phyloP scores from a whole-genome alignment of 1,140 invertebrate species.

The Lucilia cuprina region DNA sequence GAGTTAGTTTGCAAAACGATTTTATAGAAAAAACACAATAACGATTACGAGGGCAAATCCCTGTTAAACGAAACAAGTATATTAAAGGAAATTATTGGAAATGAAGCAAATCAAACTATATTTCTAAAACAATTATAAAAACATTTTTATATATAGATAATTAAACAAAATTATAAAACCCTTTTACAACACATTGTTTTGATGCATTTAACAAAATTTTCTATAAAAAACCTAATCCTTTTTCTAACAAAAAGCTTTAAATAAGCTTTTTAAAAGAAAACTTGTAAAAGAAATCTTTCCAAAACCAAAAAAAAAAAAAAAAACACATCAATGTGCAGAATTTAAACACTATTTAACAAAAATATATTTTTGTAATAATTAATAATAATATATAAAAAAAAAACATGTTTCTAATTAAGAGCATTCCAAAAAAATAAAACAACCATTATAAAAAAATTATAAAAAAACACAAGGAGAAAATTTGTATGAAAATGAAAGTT shows the following conservation, averaged over 20 bases:
- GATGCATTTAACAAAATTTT: slow-evolving; percentile 11
- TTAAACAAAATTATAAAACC: not conserved
- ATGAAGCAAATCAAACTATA: too few relatives aligned
- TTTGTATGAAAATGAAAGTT: not conserved
- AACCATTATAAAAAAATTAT: not conserved
- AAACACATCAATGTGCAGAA: not conserved
- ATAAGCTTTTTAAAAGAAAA: too few relatives aligned
- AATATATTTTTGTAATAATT: slow-evolving; percentile 5
- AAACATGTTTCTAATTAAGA: not conserved
- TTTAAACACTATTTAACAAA: not conserved
- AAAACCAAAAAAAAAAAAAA: slow-evolving; percentile 11
- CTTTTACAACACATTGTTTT: not conserved
- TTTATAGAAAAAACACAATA: too few relatives aligned
- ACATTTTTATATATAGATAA: not conserved
- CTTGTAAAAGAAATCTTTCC: not conserved
- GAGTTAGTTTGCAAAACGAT: too few relatives aligned
- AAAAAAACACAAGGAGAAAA: not conserved
- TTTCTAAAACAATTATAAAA: too few relatives aligned
- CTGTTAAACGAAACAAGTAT: too few relatives aligned
- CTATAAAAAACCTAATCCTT: not conserved
- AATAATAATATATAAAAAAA: not conserved
- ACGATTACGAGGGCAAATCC: too few relatives aligned
- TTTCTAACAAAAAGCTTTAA: not conserved
- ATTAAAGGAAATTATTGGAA: too few relatives aligned
- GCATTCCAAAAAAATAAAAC: not conserved